phyloP scores from a whole-genome alignment of 2,797 vertebrate species.

The Meriones psammophilus region DNA sequence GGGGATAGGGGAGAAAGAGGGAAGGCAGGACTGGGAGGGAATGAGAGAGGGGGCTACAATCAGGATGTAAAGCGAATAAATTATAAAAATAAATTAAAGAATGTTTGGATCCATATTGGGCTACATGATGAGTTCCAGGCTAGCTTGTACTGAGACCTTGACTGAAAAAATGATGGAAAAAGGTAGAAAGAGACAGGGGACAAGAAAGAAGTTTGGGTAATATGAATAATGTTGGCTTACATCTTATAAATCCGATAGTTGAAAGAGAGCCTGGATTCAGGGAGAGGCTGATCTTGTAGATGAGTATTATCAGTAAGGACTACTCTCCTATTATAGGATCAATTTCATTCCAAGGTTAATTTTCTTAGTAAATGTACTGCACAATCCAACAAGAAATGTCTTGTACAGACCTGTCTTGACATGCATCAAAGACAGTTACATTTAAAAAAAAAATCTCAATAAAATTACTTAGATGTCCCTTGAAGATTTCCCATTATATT shows the following conservation, averaged over 20 bases:
- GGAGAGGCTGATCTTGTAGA: conserved; percentile 35
- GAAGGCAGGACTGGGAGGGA: too few species aligned
- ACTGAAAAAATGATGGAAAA: neutral
- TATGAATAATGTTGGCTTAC: neutral
- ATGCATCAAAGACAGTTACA: neutral
- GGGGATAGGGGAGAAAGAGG: too few species aligned
- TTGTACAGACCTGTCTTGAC: neutral
- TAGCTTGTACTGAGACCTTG: neutral
- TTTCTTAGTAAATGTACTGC: neutral
- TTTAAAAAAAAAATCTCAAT: neutral
- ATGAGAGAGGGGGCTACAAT: too few species aligned
- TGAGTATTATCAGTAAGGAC: conserved; percentile 31
- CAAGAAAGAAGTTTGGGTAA: neutral
- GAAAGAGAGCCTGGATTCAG: neutral
- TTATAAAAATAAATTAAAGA: too few species aligned
- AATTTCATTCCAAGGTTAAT: conserved; percentile 8
- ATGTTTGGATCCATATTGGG: too few species aligned
- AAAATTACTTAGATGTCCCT: neutral
- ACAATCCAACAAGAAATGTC: neutral
- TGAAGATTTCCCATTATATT: neutral
- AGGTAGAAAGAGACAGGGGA: too few species aligned
- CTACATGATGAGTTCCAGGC: neutral
- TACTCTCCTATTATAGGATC: neutral
- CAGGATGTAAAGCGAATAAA: too few species aligned
- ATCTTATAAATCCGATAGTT: neutral